phyloP scores from a whole-genome alignment of 2,888 invertebrate species.

The Antitype chi region DNA sequence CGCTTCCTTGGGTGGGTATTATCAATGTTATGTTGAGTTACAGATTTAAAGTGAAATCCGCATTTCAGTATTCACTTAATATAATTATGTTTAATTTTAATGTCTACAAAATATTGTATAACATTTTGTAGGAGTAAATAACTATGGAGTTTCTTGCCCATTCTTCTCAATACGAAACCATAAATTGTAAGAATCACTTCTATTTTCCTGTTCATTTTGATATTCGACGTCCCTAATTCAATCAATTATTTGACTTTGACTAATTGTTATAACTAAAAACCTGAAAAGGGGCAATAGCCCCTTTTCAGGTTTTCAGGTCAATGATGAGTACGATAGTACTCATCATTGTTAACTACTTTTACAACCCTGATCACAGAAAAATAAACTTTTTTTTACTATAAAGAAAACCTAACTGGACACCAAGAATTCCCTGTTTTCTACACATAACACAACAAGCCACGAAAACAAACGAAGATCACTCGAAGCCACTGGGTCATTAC shows the following conservation, averaged over 20 bases:
- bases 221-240: no score
- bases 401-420: no score
- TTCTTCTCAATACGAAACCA: not conserved
- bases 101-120: not conserved
- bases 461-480: slow-evolving; percentile 3
- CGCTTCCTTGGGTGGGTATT: not conserved
- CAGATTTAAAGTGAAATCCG: not conserved
- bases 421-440: not conserved
- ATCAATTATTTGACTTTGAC: no score
- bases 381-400: no score
- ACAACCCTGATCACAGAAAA: no score
- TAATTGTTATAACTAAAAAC: not conserved
- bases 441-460: not conserved
- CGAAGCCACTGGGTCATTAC: not conserved
- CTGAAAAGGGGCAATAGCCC: not conserved
- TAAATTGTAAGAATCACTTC: not conserved
- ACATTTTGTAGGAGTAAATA: not conserved
- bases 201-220: no score
- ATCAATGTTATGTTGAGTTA: not conserved
- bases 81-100: not conserved
- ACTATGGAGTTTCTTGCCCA: not conserved
- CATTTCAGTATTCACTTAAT: not conserved
- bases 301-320: no score
- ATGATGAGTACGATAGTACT: no score
- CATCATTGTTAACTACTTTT: no score